Percentiles rank a stretch among this genome's conserved stretches.
Conservation (phyloP, 1,140 invertebrate species). For the Nephila pilipes region DNA sequence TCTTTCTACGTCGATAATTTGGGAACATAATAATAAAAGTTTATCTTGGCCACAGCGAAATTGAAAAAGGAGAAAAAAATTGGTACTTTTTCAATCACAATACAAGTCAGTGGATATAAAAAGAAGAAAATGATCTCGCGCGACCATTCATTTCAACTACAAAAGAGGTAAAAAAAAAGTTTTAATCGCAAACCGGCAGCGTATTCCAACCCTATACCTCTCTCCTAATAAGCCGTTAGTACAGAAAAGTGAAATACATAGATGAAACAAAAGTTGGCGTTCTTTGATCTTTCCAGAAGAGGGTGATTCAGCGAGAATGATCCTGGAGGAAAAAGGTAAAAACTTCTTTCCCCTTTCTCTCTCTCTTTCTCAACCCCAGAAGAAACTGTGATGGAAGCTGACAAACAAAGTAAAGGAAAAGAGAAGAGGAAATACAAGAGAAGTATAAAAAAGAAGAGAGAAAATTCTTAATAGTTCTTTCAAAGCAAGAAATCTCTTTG, state of each 20-base stretch:
- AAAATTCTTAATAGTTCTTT: conserved; percentile 75
- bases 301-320: conserved; percentile 43
- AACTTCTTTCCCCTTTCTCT: not conserved
- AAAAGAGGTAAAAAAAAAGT: not conserved
- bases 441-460: not conserved
- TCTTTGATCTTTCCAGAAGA: conserved; percentile 58
- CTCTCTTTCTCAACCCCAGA: not conserved
- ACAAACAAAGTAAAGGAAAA: conserved; percentile 52
- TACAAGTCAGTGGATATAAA: not conserved
- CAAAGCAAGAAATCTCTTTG: conserved; percentile 76
- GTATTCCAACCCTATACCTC: not conserved
- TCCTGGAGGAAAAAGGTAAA: conserved; percentile 27
- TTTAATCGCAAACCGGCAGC: conserved; percentile 11
- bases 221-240: conserved; percentile 25
- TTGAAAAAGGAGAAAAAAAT: not conserved
- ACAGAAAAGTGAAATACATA: conserved; percentile 28
- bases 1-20: too few relatives aligned
- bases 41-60: not conserved
- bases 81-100: not conserved
- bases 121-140: not conserved
- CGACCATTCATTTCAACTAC: conserved; percentile 1
- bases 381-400: conserved; percentile 61
- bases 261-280: conserved; percentile 38
- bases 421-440: conserved; percentile 21
- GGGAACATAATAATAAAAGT: too few relatives aligned